Percentiles rank a stretch among this genome's conserved stretches.
Evolutionary conservation across 2,888 invertebrate genomes (phyloP).

Genomic region (Asteroscopus sphinx): DNA sequence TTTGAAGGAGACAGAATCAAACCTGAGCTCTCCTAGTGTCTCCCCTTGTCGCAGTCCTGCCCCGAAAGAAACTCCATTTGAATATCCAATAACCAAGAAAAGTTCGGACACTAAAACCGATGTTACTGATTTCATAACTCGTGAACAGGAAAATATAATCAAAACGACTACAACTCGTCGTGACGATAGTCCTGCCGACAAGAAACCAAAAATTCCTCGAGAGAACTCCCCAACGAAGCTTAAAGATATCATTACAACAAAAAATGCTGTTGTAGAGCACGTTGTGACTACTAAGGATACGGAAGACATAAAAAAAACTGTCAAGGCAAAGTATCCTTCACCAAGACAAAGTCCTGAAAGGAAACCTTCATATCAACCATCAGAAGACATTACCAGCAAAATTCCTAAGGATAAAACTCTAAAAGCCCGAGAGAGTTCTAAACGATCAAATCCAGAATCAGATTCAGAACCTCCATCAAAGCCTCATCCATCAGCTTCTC

Average conservation of each 20-base stretch:
- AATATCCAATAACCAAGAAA: slow-evolving; percentile 53
- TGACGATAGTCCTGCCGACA: slow-evolving; percentile 26
- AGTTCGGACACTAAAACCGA: slow-evolving; percentile 51
- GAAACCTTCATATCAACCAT: slow-evolving; percentile 21
- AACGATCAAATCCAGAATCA: slow-evolving; percentile 3
- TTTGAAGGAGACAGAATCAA: slow-evolving; percentile 59
- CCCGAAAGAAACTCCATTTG: slow-evolving; percentile 62
- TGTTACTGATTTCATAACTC: slow-evolving; percentile 66
- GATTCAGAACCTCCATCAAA: slow-evolving; percentile 15
- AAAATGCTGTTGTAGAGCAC: slow-evolving; percentile 36
- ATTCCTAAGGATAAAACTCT: slow-evolving; percentile 10
- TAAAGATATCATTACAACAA: slow-evolving; percentile 63
- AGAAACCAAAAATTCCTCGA: slow-evolving; percentile 52
- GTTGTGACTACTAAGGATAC: slow-evolving; percentile 33
- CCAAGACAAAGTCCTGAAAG: slow-evolving; percentile 52
- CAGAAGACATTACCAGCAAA: slow-evolving; percentile 1
- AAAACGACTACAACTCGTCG: slow-evolving; percentile 51
- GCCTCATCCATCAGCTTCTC: slow-evolving; percentile 24
- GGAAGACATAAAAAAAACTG: slow-evolving; percentile 26
- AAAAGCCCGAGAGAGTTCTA: slow-evolving; percentile 17
- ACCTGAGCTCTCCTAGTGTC: slow-evolving; percentile 69
- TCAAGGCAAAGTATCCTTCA: slow-evolving; percentile 30
- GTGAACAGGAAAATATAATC: slow-evolving; percentile 65
- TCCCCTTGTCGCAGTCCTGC: slow-evolving; percentile 76
- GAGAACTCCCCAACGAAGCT: slow-evolving; percentile 73